Evolutionary conservation across 2,797 vertebrate genomes (phyloP).

Genomic region (Girardinus metallicus): DNA sequence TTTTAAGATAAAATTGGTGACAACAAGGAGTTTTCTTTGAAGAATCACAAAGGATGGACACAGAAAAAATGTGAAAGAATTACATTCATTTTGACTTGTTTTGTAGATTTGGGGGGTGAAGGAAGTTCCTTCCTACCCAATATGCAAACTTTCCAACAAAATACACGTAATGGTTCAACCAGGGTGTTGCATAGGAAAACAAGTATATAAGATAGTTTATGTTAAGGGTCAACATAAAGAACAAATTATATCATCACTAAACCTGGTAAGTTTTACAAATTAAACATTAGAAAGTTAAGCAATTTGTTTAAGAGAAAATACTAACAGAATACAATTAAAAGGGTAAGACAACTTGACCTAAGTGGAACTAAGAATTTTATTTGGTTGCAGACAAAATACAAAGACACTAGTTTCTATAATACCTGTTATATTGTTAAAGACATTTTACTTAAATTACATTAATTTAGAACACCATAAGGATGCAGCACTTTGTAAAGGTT

Average conservation of each 20-base stretch:
- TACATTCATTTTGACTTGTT: neutral
- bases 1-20: neutral
- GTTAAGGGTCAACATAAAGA: neutral
- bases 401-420: neutral
- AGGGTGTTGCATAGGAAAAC: neutral
- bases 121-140: neutral
- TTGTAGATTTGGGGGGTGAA: neutral
- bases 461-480: neutral
- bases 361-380: neutral
- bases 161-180: too few relatives aligned
- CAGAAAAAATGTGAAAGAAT: neutral
- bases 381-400: neutral
- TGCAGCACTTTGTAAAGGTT: neutral
- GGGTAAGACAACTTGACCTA: neutral
- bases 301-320: neutral
- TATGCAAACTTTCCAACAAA: neutral
- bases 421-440: neutral
- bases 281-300: neutral
- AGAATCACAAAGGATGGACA: neutral
- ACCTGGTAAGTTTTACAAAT: neutral
- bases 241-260: neutral
- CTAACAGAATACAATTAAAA: neutral
- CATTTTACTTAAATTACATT: neutral
- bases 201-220: neutral
- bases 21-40: neutral